Percentiles rank a stretch among this genome's conserved stretches.
These are phyloP conservation scores for Pseudonaja textilis DNA, from an alignment of 2,113 vertebrate species.

Conservation along the genomic window DNA sequence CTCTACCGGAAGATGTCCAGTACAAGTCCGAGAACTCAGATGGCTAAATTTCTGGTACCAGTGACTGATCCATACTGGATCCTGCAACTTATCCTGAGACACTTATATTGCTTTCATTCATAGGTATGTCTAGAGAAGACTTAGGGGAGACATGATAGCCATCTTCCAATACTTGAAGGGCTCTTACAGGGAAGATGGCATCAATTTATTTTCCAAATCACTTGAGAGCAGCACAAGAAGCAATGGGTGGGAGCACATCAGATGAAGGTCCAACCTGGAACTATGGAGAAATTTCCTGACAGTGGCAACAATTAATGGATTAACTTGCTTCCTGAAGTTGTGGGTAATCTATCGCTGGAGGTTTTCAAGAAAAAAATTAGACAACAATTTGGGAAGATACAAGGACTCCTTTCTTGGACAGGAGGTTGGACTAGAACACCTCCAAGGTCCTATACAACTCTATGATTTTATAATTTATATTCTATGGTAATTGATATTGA, in stretches of 20 bases:
- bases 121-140: background rate
- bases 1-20: too few relatives aligned
- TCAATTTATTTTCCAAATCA: background rate
- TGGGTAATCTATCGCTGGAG: background rate
- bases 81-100: background rate
- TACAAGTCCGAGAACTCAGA: background rate
- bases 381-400: background rate
- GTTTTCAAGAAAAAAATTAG: background rate
- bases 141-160: background rate
- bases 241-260: background rate
- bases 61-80: background rate
- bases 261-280: background rate
- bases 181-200: background rate
- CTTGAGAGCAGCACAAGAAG: background rate
- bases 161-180: background rate
- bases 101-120: background rate
- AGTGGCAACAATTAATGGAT: background rate
- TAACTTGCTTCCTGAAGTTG: background rate
- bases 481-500: background rate
- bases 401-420: background rate
- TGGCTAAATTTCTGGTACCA: background rate
- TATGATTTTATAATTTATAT: background rate
- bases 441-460: background rate
- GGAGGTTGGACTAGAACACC: background rate
- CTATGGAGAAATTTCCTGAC: background rate